Evolutionary conservation across 2,113 vertebrate genomes (phyloP).

Genomic region (Lepus europaeus): DNA sequence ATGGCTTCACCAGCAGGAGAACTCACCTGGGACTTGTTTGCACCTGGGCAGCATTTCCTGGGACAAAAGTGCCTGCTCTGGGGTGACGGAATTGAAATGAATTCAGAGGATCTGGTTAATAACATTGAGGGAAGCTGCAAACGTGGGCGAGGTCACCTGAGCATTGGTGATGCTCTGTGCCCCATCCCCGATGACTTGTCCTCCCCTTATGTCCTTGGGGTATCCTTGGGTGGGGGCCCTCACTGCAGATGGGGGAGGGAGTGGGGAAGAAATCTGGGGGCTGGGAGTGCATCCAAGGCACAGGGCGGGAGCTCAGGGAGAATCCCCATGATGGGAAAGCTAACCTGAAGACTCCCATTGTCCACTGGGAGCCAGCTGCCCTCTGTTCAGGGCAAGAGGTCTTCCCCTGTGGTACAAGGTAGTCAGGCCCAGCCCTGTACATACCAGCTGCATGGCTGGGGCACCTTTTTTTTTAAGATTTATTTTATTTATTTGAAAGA

Average conservation of each 20-base stretch:
- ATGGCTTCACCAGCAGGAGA: background rate
- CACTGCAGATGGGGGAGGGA: background rate
- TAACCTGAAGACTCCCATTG: background rate
- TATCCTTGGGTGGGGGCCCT: background rate
- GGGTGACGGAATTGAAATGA: background rate
- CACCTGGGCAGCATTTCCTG: background rate
- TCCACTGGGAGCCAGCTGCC: background rate
- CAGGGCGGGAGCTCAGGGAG: background rate
- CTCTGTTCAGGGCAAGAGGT: background rate
- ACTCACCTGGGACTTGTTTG: background rate
- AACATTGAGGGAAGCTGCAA: background rate
- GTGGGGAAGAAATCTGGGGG: no score
- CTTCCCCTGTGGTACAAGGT: background rate
- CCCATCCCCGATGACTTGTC: background rate
- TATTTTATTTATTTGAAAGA: no score
- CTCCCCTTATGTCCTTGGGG: background rate
- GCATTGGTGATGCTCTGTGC: background rate
- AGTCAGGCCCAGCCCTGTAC: background rate
- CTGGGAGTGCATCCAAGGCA: background rate
- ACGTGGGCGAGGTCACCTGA: background rate
- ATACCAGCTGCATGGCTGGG: background rate
- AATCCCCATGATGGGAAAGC: background rate
- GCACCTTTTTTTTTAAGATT: no score
- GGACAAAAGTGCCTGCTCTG: background rate
- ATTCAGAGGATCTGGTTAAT: background rate